Evolutionary conservation across 2,113 vertebrate species (phyloP).

Genomic region (Garra rufa): DNA sequence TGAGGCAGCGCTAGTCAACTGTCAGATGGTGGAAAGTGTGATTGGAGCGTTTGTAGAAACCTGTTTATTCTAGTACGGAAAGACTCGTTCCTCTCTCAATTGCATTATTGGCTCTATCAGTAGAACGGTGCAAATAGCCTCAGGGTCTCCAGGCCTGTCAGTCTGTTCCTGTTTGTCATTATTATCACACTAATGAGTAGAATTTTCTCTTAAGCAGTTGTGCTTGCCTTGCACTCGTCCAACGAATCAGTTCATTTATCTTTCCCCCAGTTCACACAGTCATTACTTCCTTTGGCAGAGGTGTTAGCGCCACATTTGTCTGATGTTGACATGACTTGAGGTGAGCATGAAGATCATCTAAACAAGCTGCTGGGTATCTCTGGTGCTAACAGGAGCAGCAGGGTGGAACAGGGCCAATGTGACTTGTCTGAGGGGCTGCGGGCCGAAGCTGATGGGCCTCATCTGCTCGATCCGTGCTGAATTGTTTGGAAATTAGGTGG

Average conservation of each 20-base stretch:
- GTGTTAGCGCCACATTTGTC: neutral
- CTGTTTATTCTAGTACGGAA: neutral
- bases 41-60: neutral
- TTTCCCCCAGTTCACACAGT: neutral
- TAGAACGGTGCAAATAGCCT: neutral
- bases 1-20: neutral
- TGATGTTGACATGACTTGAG: constrained; percentile 20
- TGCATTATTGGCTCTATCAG: neutral
- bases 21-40: neutral
- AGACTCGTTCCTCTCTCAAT: neutral
- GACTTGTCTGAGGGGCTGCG: constrained; percentile 7
- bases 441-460: constrained; percentile 22
- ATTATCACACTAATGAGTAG: constrained; percentile 15
- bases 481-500: constrained; percentile 35
- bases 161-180: constrained; percentile 3
- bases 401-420: neutral
- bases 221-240: constrained; percentile 13
- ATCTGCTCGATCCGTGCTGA: constrained; percentile 16
- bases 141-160: constrained; percentile 23
- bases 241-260: neutral
- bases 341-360: constrained; percentile 22
- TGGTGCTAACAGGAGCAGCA: constrained; percentile 11
- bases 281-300: constrained; percentile 19
- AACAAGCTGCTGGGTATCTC: constrained; percentile 21
- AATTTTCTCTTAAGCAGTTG: constrained; percentile 23